A percentile compares a stretch with the other conserved stretches of the same genome.
These are phyloP conservation scores for Eurypyga helias DNA, from an alignment of 2,113 vertebrate species.

Conservation along the genomic window DNA sequence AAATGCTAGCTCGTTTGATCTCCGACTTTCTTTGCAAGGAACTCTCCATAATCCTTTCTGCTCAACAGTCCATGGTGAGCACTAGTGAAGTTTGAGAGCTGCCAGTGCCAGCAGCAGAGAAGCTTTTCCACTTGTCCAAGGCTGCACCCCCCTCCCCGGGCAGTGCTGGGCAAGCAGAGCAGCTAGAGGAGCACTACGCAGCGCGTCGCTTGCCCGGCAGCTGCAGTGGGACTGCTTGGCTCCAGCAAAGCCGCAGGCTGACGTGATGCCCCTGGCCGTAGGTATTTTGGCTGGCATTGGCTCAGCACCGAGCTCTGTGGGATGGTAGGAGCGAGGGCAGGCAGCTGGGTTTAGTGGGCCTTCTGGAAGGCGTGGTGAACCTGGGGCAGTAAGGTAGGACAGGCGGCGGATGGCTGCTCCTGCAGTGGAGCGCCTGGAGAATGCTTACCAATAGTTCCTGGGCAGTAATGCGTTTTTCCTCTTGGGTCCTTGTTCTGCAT, in stretches of 20 bases:
- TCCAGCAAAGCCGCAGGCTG: not conserved
- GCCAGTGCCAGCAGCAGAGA: not conserved
- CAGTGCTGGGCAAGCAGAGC: not conserved
- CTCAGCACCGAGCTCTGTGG: not conserved
- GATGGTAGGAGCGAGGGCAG: not conserved
- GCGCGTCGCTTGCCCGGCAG: not conserved
- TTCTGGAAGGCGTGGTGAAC: not conserved
- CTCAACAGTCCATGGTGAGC: not conserved
- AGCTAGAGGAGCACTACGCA: accelerated
- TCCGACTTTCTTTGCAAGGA: not conserved
- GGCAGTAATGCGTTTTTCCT: accelerated
- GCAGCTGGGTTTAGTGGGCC: not conserved
- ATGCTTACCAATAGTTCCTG: not conserved
- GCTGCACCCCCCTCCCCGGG: accelerated
- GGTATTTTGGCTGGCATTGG: not conserved
- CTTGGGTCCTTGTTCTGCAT: not conserved
- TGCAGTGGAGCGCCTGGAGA: not conserved
- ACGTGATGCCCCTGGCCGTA: not conserved
- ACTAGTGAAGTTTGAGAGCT: not conserved
- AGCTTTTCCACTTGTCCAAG: not conserved
- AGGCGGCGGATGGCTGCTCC: accelerated
- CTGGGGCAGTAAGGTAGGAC: not conserved
- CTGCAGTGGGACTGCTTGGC: not conserved
- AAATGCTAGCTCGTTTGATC: not conserved
- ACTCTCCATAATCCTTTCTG: not conserved